These are phyloP conservation scores for Tineola bisselliella DNA, from an alignment of 2,888 invertebrate species.

Conservation along the genomic window DNA sequence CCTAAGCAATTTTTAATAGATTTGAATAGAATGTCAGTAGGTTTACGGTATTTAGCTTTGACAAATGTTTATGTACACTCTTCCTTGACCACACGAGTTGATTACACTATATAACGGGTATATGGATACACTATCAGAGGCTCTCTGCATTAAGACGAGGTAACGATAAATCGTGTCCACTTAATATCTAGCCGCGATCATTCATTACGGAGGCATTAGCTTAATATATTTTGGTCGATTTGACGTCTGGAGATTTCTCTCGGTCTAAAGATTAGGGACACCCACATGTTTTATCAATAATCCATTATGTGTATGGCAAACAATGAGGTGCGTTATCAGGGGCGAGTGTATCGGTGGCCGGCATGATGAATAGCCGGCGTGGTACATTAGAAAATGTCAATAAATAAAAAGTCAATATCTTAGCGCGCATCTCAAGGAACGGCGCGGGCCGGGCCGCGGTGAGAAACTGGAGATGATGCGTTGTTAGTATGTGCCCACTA, in stretches of 20 bases:
- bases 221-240: constrained; percentile 45
- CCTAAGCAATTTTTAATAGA: neutral
- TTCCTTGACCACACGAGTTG: constrained; percentile 23
- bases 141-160: constrained; percentile 44
- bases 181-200: constrained; percentile 54
- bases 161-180: constrained; percentile 51
- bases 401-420: constrained; percentile 64
- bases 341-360: constrained; percentile 35
- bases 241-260: constrained; percentile 45
- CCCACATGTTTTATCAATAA: constrained; percentile 66
- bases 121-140: constrained; percentile 39
- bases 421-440: constrained; percentile 34
- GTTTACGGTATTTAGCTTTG: constrained; percentile 5
- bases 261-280: constrained; percentile 51
- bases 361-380: constrained; percentile 52
- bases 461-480: constrained; percentile 34
- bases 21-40: constrained; percentile 2
- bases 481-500: neutral
- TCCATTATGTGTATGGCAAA: constrained; percentile 62
- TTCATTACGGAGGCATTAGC: constrained; percentile 47
- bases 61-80: constrained; percentile 7
- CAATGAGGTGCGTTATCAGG: constrained; percentile 59
- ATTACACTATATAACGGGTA: constrained; percentile 46
- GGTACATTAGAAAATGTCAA: constrained; percentile 64
- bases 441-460: constrained; percentile 11